Evolutionary conservation across 2,888 invertebrate genomes (phyloP), one percentile per base, ranked within the genome.

Genomic region (Lysandra coridon): DNA sequence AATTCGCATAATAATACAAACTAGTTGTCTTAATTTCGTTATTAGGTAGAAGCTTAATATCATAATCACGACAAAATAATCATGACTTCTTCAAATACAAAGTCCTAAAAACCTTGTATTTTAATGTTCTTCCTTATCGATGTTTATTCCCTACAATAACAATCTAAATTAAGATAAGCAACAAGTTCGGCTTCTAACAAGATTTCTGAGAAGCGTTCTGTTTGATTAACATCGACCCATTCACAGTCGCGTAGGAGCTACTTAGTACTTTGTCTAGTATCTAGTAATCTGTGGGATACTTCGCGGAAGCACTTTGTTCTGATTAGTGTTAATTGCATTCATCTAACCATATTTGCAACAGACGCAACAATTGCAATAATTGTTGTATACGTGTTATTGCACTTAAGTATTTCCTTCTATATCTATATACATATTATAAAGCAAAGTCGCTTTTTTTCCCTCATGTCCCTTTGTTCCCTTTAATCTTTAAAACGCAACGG

Each of bases 251-350:
- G 74, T 44, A 40, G 40, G 14, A 53, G 53, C 14, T 17, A 57
- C 57, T 57, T 57, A 57, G 49, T 57, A 57, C 17, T 57, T 57
- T 57, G 17, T 17, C 53, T 57, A 14, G 14, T 57, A 57, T 53
- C 14, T 53, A 14, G 57, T 57, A 17, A 57, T 57, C 57, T 57
- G 57, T 57, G 17, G 57, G 49, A 75, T 44, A 75, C 75, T 75
- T 75, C 75, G 12, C 14, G 23, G 75, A 75, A 75, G 33, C 75
- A 64, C 23, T 75, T 75, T 30, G 49, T 14, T 49, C 49, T 75
- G 49, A 75, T 75, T 75, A 75, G 30, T 44, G 30, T 33, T 30
- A 33, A 53, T 53, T 75, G 75, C 44, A 75, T n/a, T 74, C 23
- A 53, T 75, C 14, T 30, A 75, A 23, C 64, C 64, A 64, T 30